Percentiles rank a stretch among this genome's conserved stretches.
Evolutionary conservation across 2,888 invertebrate genomes (phyloP).

Genomic region (Mantis religiosa): DNA sequence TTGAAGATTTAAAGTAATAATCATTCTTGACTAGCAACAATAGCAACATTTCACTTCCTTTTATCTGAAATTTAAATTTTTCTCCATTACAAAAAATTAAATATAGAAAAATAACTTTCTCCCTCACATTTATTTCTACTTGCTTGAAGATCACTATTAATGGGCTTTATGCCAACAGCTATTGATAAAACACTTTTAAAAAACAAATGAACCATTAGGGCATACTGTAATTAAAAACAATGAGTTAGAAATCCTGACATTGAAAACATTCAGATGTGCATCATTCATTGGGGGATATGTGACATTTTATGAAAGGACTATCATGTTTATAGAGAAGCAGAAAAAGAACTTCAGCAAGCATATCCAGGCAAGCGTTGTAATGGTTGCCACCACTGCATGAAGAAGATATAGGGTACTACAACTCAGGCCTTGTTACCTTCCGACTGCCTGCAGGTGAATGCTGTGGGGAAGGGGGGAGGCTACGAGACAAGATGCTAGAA

Average conservation of each 20-base stretch:
- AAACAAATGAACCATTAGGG: neutral
- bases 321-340: neutral
- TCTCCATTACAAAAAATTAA: neutral
- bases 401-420: neutral
- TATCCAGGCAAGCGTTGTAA: neutral
- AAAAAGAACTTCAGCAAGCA: neutral
- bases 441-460: constrained; percentile 44
- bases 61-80: neutral
- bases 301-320: neutral
- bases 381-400: neutral
- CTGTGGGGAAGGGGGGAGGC: constrained; percentile 41
- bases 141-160: neutral
- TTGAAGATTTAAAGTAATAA: neutral
- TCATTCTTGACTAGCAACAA: neutral
- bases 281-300: neutral
- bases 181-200: too few relatives aligned
- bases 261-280: neutral
- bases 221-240: neutral
- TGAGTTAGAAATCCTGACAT: neutral
- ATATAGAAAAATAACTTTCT: neutral
- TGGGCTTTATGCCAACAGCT: too few relatives aligned
- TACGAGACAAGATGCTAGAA: constrained; percentile 35
- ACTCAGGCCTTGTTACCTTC: constrained; percentile 42
- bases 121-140: neutral
- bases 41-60: neutral